A percentile compares a stretch with the other conserved stretches of the same genome.
These are phyloP conservation scores for Borostomias antarcticus DNA, from an alignment of 2,797 vertebrate species.

Conservation along the genomic window DNA sequence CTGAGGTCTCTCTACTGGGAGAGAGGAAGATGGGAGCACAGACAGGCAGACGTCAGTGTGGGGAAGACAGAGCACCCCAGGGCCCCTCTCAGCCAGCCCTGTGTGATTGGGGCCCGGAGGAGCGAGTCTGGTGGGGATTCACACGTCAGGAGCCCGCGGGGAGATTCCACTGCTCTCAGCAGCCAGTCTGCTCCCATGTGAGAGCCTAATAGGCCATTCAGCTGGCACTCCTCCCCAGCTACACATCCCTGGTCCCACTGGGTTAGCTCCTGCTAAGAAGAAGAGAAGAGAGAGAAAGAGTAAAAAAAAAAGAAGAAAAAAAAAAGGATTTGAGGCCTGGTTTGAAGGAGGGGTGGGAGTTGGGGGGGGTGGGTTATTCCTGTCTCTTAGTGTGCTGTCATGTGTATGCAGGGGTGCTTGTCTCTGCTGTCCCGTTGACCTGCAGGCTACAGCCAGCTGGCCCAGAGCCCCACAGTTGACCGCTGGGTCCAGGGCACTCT, in stretches of 20 bases:
- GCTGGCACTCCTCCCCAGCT: constrained; percentile 43
- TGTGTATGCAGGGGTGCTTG: constrained; percentile 41
- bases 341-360: constrained; percentile 41
- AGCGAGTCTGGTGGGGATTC: too few relatives aligned
- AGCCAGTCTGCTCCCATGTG: constrained; percentile 49
- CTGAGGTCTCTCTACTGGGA: too few relatives aligned
- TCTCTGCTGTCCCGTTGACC: constrained; percentile 32
- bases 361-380: too few relatives aligned
- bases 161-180: constrained; percentile 51
- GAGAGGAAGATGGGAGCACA: too few relatives aligned
- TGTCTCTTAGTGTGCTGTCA: constrained; percentile 34
- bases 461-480: constrained; percentile 38
- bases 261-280: neutral
- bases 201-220: constrained; percentile 43
- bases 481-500: constrained; percentile 37
- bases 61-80: too few relatives aligned
- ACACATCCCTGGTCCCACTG: constrained; percentile 34
- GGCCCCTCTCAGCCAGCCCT: too few relatives aligned
- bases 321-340: constrained; percentile 35
- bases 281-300: constrained; percentile 2
- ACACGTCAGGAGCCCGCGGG: constrained; percentile 19
- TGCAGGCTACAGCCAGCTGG: constrained; percentile 44
- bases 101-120: too few relatives aligned
- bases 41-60: too few relatives aligned
- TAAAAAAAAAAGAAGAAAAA: constrained; percentile 18